These are phyloP conservation scores for Camelus dromedarius DNA, from an alignment of 2,113 vertebrate genomes.

Conservation along the genomic window DNA sequence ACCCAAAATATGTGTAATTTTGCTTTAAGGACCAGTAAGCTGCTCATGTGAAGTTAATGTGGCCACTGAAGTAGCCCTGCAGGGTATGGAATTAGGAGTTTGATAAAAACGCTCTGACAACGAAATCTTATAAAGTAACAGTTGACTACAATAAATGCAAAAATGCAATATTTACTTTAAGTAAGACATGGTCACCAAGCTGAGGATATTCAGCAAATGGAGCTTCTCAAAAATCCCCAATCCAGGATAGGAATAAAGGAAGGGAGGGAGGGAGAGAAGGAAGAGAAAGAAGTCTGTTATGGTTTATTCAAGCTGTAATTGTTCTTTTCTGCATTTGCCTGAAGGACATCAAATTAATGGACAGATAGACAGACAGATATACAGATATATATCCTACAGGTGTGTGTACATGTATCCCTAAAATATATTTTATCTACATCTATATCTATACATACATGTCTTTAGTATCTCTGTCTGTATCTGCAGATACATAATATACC, in stretches of 20 bases:
- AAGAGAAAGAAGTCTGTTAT: not conserved
- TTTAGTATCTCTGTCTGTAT: not conserved
- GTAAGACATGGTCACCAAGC: not conserved
- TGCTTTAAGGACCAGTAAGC: not conserved
- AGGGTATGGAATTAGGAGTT: not conserved
- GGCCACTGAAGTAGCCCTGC: not conserved
- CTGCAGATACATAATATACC: not conserved
- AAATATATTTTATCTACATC: not conserved
- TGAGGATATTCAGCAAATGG: not conserved
- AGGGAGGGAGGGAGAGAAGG: not conserved
- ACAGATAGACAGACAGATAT: not conserved
- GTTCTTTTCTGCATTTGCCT: not conserved
- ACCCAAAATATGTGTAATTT: not conserved
- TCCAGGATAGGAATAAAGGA: not conserved
- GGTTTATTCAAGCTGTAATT: not conserved
- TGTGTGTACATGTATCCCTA: not conserved
- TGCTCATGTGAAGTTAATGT: conserved; percentile 41
- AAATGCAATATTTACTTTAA: not conserved
- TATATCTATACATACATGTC: not conserved
- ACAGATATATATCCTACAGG: not conserved
- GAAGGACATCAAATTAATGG: not conserved
- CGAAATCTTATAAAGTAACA: not conserved
- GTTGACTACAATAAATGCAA: not conserved
- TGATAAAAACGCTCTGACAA: conserved; percentile 3
- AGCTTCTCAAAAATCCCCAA: not conserved